Evolutionary conservation across 2,797 vertebrate species (phyloP), one percentile per base, ranked within the genome.

Genomic region (Tangara arthus): DNA sequence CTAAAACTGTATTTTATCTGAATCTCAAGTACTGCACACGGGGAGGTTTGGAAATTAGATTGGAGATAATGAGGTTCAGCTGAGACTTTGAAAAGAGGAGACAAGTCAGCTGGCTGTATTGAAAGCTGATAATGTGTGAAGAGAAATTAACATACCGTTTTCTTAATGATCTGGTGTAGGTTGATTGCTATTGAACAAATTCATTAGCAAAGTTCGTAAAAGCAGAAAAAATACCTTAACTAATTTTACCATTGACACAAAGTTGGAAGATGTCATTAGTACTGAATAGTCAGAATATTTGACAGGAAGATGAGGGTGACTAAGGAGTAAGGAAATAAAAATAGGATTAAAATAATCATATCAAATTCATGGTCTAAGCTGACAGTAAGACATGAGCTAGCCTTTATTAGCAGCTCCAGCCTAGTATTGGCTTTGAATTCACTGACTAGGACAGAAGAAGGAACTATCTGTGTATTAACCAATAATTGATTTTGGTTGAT

Each of bases 121-220:
- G 77, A 91, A 95, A 90, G 47, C 59, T 79, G 55, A 84, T 83
- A 84, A 72, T 4, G 17, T 57, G 30, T 89, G 65, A 92, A 78
- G 42, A 76, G 39, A 90, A 94, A 93, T 90, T 84, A 93, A 47
- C 39, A 72, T 59, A 50, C n/a, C 10, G 24, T 92, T 92, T 94
- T 82, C 50, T 84, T 95, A 90, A 84, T 76, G 81, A 92, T 79
- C 66, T 87, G n/a, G 22, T 84, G 44, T 64, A 84, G 77, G 55
- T 55, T 79, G 81, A 93, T 92, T 55, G 20, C 53, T 89, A 55
- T 84, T 89, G 83, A 96, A 88, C 28, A 84, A 77, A 89, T 76
- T 94, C 35, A 47, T 94, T 92, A 92, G 32, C 35, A 63, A 84
- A 94, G 46, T 50, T 87, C 9, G 0, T 69, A 76, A 59, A 88